phyloP scores from a whole-genome alignment of 2,797 vertebrate genomes.

The Varecia variegata region DNA sequence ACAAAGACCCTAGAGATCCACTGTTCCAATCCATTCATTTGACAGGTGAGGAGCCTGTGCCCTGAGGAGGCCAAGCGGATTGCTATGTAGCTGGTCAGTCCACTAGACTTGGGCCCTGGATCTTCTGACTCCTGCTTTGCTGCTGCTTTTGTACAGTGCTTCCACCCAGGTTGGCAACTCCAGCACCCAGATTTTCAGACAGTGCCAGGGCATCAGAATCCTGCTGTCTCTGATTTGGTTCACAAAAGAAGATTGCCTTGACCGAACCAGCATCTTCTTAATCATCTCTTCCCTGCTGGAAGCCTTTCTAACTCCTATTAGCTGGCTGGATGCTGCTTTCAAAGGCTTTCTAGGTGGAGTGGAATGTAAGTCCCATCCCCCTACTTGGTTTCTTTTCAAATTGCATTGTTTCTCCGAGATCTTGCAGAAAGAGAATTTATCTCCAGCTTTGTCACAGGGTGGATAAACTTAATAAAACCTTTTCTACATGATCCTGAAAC shows the following conservation, averaged over 20 bases:
- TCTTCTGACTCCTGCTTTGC: neutral
- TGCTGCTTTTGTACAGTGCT: neutral
- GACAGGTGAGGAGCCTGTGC: neutral
- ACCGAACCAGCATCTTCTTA: neutral
- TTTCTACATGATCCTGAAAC: constrained; percentile 29
- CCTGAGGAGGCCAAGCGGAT: neutral
- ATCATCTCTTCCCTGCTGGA: neutral
- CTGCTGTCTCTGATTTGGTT: neutral
- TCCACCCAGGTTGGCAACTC: fast-evolving
- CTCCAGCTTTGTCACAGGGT: neutral
- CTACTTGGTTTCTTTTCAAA: neutral
- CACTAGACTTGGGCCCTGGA: neutral
- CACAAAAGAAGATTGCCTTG: neutral
- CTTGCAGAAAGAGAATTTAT: neutral
- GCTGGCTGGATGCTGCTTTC: neutral
- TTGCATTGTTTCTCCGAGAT: neutral
- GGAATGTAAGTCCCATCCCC: neutral
- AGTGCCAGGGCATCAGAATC: neutral
- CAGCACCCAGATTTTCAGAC: neutral
- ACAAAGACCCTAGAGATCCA: neutral
- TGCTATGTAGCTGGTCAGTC: fast-evolving
- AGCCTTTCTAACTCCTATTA: neutral
- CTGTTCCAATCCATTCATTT: neutral
- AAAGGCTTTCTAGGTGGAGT: neutral
- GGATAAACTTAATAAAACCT: constrained; percentile 27